phyloP scores from a whole-genome alignment of 2,113 vertebrate genomes.

The Upupa epops region DNA sequence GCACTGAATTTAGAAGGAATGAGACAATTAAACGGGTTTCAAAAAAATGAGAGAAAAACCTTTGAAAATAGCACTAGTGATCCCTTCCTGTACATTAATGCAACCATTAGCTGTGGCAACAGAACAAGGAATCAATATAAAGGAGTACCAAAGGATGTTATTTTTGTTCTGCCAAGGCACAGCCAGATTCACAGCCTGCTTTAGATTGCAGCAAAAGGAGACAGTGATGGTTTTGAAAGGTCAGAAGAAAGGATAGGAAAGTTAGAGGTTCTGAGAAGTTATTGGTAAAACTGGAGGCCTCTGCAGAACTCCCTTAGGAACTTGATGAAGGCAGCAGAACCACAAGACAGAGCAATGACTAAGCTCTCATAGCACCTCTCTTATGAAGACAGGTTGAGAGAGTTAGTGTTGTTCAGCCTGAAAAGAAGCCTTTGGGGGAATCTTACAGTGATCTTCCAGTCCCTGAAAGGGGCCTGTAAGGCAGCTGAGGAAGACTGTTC shows the following conservation, averaged over 20 bases:
- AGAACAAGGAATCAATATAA: constrained; percentile 49
- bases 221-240: neutral
- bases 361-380: neutral
- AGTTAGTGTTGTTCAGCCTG: no score
- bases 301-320: neutral
- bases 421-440: no score
- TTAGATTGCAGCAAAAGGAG: neutral
- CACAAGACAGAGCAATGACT: neutral
- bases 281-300: neutral
- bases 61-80: neutral
- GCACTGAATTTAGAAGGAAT: neutral
- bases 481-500: no score
- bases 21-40: neutral
- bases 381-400: no score
- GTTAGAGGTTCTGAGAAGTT: neutral
- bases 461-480: no score
- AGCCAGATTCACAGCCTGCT: neutral
- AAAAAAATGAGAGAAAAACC: neutral
- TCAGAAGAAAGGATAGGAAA: neutral
- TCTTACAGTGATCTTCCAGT: no score
- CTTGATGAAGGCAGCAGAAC: neutral
- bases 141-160: constrained; percentile 5
- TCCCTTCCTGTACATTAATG: constrained; percentile 1
- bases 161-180: constrained; percentile 5
- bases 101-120: constrained; percentile 6